Evolutionary conservation across 2,888 invertebrate genomes (phyloP).

Genomic region (Oithona nana): DNA sequence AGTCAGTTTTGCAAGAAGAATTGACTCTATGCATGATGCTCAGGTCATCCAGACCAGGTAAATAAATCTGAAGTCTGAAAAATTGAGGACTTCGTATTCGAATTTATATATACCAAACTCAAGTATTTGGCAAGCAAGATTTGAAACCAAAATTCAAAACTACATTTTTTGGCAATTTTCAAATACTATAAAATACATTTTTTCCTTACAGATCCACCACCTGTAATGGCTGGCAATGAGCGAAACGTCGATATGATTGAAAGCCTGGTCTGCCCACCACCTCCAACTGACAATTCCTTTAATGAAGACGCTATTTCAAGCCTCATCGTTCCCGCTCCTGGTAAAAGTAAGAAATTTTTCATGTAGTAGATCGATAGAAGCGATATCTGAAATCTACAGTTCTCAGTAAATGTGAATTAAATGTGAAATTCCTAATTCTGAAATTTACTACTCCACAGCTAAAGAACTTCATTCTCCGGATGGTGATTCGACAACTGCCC

Average conservation of each 20-base stretch:
- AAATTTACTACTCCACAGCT: background rate
- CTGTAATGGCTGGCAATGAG: no score
- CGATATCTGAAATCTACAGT: background rate
- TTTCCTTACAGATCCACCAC: conserved; percentile 1
- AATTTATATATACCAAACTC: no score
- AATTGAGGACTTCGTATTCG: background rate
- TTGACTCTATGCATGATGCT: conserved; percentile 89
- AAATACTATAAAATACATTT: no score
- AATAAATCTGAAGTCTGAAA: background rate
- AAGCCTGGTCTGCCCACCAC: conserved; percentile 85
- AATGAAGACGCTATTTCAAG: conserved; percentile 91
- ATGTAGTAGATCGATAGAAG: background rate
- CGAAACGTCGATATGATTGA: conserved; percentile 31
- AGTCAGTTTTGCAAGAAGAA: conserved; percentile 86
- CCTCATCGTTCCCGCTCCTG: conserved; percentile 87
- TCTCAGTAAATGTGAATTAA: background rate
- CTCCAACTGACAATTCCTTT: conserved; percentile 79
- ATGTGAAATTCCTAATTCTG: background rate
- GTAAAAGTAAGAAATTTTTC: conserved; percentile 55
- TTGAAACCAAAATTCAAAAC: no score
- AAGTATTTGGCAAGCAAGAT: no score
- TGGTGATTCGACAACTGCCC: conserved; percentile 16
- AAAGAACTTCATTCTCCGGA: conserved; percentile 8
- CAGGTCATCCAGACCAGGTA: conserved; percentile 62
- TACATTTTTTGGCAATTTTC: no score